Evolutionary conservation across 1,140 invertebrate genomes (phyloP), one percentile per base, ranked within the genome.

Genomic region (Drosophila burlai): DNA sequence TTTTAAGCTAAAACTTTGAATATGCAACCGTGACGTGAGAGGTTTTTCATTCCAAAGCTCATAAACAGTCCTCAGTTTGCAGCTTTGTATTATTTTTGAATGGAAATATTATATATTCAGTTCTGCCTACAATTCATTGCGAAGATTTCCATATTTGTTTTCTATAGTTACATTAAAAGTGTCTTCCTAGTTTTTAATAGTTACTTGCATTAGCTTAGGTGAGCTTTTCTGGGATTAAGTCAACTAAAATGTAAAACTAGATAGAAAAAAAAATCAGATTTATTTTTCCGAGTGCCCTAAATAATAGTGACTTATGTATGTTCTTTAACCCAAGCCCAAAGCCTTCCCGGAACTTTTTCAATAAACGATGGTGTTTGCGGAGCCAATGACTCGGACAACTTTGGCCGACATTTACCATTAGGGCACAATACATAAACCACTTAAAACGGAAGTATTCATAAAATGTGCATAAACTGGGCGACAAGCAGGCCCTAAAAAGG

Each of bases 301-400:
- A 68, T 67, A 67, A 68, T 69, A 68, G 66, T 69, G 38, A 67
- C 34, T 50, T 47, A 40, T 34, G 34, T 47, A 40, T 34, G 34
- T 34, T 43, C 43, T n/a, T 31, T n/a, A 64, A 21, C 18, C 15
- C 36, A 47, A 21, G 7, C 3, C 61, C 21, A 38, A 40, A 36
- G 58, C 40, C 64, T 38, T 21, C 3, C 8, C 36, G 42, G 26
- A 57, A 75, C 69, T 75, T 75, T 75, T 75, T 42, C 71, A 75
- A 76, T 76, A 76, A 76, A 29, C 61, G 52, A 76, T 75, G 73
- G 59, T 75, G 71, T 75, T 75, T 75, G 40, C 42, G 34, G 18
- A 49, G 34, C 63, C 66, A 69, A 54, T 54, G 38, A 45, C 21
- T 54, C 43, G 66, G 47, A 68, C 46, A 68, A 54, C 38, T 36